Conservation (phyloP, 2,113 vertebrate genomes). For the Ictalurus punctatus region DNA sequence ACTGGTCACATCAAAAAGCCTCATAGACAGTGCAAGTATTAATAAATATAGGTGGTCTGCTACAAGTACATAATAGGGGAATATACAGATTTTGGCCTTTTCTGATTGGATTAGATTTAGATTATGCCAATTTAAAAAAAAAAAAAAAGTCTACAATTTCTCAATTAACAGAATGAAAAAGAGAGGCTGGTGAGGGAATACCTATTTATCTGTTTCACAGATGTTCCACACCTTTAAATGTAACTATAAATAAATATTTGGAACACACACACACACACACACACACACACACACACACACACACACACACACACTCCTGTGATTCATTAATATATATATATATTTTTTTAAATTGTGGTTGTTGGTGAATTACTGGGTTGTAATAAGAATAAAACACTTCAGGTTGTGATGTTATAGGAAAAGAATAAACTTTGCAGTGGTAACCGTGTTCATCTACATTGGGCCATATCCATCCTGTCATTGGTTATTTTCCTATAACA, state of each 20-base stretch:
- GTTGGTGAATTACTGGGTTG: background rate
- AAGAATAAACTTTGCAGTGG: background rate
- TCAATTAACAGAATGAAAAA: background rate
- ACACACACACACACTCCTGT: background rate
- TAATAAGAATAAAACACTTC: background rate
- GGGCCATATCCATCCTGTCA: background rate
- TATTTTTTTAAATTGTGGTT: background rate
- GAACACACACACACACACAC: no score
- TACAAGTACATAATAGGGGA: background rate
- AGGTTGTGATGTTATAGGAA: background rate
- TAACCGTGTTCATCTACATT: background rate
- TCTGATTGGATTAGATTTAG: background rate
- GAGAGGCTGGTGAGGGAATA: background rate
- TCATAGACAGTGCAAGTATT: no score
- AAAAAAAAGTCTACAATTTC: background rate
- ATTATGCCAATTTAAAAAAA: background rate
- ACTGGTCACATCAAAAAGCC: background rate
- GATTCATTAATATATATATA: background rate
- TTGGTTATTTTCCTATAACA: background rate
- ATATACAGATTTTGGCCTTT: background rate
- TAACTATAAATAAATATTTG: background rate
- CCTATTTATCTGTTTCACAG: no score
- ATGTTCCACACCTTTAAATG: background rate
- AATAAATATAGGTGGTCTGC: background rate
- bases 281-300: background rate